phyloP scores from a whole-genome alignment of 2,797 vertebrate genomes.

The Melopsittacus undulatus region DNA sequence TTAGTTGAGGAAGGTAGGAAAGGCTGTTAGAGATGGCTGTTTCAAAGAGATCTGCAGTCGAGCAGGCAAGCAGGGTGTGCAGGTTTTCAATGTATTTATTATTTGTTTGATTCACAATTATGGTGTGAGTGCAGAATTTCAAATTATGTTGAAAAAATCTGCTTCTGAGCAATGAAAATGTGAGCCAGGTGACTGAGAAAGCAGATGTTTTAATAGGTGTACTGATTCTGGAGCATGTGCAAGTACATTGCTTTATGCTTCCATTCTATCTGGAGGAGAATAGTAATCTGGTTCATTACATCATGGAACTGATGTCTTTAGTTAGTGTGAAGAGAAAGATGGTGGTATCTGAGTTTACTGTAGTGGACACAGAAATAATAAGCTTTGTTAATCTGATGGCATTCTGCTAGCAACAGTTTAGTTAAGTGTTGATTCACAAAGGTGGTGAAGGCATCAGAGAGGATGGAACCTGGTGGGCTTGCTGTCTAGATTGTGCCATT shows the following conservation, averaged over 20 bases:
- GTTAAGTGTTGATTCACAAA: neutral
- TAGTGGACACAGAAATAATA: neutral
- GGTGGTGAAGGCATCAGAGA: neutral
- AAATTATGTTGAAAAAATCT: neutral
- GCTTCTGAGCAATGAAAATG: neutral
- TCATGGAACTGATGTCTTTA: neutral
- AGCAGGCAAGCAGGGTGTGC: neutral
- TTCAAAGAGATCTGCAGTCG: neutral
- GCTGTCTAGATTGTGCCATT: neutral
- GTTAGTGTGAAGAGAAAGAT: neutral
- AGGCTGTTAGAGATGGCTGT: neutral
- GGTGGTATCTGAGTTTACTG: neutral
- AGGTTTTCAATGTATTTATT: neutral
- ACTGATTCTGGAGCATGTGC: fast-evolving
- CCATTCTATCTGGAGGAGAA: neutral
- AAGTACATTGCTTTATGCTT: neutral
- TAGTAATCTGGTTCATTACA: neutral
- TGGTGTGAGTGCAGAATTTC: neutral
- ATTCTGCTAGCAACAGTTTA: neutral
- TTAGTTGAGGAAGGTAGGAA: neutral
- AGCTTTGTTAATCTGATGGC: neutral
- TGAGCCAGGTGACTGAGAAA: neutral
- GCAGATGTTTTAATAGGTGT: neutral
- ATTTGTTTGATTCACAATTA: neutral
- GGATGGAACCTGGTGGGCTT: neutral